A percentile compares a stretch with the other conserved stretches of the same genome.
These are phyloP conservation scores for Coenonympha arcania DNA, from an alignment of 2,888 invertebrate genomes.

Conservation along the genomic window DNA sequence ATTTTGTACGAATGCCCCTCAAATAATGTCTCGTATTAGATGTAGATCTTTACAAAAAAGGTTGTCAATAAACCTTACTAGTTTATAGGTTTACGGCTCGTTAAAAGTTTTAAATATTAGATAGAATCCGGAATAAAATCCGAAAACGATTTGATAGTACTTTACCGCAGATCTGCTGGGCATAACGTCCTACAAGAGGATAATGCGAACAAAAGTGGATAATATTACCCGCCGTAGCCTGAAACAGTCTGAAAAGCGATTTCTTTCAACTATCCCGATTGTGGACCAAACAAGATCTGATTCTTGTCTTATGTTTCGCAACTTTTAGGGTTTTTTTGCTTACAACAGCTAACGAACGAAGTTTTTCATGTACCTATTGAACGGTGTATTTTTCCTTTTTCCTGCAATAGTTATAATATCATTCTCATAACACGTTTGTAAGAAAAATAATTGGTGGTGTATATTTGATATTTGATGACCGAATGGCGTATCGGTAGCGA, in stretches of 20 bases:
- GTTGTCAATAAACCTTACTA: no score
- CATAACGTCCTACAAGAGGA: conserved; percentile 29
- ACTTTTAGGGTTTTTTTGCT: neutral
- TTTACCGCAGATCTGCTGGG: conserved; percentile 5
- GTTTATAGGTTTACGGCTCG: no score
- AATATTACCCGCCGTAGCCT: conserved; percentile 31
- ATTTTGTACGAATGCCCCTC: no score
- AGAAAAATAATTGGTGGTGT: no score
- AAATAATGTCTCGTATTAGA: no score
- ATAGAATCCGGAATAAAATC: neutral
- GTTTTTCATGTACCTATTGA: no score
- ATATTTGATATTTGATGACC: no score
- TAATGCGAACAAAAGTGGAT: conserved; percentile 38
- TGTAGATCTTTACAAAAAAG: no score
- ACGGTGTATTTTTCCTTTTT: no score
- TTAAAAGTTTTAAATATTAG: neutral
- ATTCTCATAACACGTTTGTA: no score
- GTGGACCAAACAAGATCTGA: conserved; percentile 26
- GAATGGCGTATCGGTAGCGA: no score
- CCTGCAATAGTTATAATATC: no score
- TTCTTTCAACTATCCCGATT: conserved; percentile 27
- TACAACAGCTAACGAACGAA: neutral
- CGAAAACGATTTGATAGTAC: neutral
- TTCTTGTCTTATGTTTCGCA: conserved; percentile 9
- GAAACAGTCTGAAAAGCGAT: conserved; percentile 25